These are phyloP conservation scores for Lottia scabra DNA, from an alignment of 2,888 invertebrate species.

Conservation along the genomic window DNA sequence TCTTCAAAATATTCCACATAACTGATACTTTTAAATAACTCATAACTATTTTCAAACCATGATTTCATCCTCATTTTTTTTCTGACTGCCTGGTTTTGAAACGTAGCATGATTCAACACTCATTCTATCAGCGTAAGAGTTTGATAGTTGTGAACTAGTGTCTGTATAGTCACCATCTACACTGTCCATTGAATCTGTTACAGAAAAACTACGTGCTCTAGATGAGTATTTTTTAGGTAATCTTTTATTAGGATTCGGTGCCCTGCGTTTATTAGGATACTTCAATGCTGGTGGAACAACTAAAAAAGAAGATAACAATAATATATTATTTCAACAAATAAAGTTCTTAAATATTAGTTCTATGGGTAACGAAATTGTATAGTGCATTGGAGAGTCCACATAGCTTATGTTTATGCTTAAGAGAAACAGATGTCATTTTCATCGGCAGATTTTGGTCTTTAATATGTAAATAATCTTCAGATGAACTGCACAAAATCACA, in stretches of 20 bases:
- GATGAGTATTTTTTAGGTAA: conserved; percentile 33
- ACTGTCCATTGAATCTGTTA: not conserved
- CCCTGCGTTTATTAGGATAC: conserved; percentile 52
- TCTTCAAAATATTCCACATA: too few species aligned
- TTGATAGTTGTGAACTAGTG: conserved; percentile 10
- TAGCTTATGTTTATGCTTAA: too few species aligned
- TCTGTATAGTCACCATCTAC: conserved; percentile 21
- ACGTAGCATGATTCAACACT: conserved; percentile 23
- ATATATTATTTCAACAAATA: not conserved
- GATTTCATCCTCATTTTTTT: conserved; percentile 36
- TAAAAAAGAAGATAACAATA: conserved; percentile 29
- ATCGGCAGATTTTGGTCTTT: too few species aligned
- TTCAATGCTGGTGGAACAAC: conserved; percentile 49
- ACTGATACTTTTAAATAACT: too few species aligned
- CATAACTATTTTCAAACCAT: conserved; percentile 41
- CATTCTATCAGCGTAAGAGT: conserved; percentile 3
- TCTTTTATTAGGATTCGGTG: conserved; percentile 36
- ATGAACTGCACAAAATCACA: too few species aligned
- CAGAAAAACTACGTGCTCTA: conserved; percentile 9
- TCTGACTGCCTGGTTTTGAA: conserved; percentile 22
- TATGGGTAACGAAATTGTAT: too few species aligned
- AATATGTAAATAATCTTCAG: too few species aligned
- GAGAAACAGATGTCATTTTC: too few species aligned
- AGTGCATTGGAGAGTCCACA: too few species aligned
- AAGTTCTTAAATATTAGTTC: too few species aligned